A percentile compares a stretch with the other conserved stretches of the same genome.
Conservation (phyloP, 1,140 invertebrate species). For the Episyrphus balteatus region DNA sequence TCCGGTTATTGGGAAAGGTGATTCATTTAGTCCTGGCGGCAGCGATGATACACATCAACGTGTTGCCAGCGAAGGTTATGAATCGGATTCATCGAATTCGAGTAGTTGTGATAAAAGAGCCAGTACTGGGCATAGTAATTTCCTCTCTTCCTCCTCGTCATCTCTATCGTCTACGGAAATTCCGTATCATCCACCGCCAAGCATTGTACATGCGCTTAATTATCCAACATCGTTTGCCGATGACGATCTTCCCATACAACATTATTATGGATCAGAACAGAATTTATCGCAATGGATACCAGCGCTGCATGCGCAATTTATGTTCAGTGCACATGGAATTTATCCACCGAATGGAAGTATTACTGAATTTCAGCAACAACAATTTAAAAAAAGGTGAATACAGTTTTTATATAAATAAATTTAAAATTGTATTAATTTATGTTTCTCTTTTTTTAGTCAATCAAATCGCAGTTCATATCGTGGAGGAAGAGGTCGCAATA, state of each 20-base stretch:
- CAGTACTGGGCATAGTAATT: neutral
- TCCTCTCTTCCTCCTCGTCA: neutral
- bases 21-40: neutral
- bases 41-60: neutral
- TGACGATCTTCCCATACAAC: no score
- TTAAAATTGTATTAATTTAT: neutral
- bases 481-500: neutral
- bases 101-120: neutral
- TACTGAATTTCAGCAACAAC: neutral
- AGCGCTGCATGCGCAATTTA: no score
- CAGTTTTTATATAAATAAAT: no score
- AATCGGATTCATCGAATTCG: conserved; percentile 4
- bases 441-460: neutral
- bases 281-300: no score
- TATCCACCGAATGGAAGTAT: neutral
- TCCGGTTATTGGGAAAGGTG: neutral
- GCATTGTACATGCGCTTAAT: no score
- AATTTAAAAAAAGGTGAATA: neutral
- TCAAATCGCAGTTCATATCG: neutral
- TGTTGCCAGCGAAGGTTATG: neutral
- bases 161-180: neutral
- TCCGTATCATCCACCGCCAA: neutral
- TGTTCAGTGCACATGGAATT: no score
- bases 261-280: no score
- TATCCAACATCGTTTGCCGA: no score